phyloP scores from a whole-genome alignment of 2,113 vertebrate genomes.

The Elephantulus edwardii region DNA sequence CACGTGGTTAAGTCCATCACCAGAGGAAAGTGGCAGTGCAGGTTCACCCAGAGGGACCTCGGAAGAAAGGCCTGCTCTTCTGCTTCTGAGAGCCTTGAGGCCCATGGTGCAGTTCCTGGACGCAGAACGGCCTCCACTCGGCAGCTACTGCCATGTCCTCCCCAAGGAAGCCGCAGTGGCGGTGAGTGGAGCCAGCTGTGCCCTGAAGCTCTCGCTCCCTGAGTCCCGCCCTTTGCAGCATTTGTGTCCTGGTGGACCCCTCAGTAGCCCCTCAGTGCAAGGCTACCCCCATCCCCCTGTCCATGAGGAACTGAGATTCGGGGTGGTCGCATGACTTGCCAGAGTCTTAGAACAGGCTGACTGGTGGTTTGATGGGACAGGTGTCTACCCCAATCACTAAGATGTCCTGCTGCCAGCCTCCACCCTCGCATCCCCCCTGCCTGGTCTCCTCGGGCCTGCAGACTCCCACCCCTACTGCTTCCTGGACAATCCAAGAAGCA shows the following conservation, averaged over 20 bases:
- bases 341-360: not conserved
- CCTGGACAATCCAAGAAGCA: too few species aligned
- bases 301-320: not conserved
- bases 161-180: rapidly evolving
- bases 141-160: rapidly evolving
- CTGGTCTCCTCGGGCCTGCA: too few species aligned
- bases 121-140: too few species aligned
- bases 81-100: too few species aligned
- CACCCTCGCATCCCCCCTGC: not conserved
- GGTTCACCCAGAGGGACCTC: too few species aligned
- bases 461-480: too few species aligned
- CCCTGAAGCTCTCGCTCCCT: rapidly evolving
- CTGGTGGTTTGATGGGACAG: not conserved
- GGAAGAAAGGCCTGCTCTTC: too few species aligned
- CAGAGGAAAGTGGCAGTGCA: too few species aligned
- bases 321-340: not conserved
- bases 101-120: too few species aligned
- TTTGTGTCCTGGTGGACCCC: not conserved
- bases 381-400: rapidly evolving
- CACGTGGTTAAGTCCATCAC: too few species aligned
- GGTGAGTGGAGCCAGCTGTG: rapidly evolving
- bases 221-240: rapidly evolving
- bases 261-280: rapidly evolving
- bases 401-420: not conserved
- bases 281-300: rapidly evolving